These are phyloP conservation scores for Miltochrista miniata DNA, from an alignment of 2,888 invertebrate genomes.

Conservation along the genomic window DNA sequence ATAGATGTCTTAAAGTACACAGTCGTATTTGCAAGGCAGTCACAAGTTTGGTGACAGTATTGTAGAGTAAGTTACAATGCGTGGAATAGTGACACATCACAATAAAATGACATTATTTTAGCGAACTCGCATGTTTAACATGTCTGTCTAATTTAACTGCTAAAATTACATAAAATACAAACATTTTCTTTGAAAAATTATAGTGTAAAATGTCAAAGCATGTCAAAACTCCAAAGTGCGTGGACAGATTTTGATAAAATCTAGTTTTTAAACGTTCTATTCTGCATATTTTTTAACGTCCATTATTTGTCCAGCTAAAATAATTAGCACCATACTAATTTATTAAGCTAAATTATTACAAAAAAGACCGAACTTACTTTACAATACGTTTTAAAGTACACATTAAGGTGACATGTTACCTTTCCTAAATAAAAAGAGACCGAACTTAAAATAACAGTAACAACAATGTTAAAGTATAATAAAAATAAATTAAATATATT, in stretches of 20 bases:
- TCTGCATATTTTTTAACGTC: not conserved
- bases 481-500: slow-evolving; percentile 48
- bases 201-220: not conserved
- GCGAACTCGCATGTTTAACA: not conserved
- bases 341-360: not conserved
- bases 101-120: not conserved
- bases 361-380: not conserved
- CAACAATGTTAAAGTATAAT: slow-evolving; percentile 48
- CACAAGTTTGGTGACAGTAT: slow-evolving; percentile 16
- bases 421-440: slow-evolving; percentile 21
- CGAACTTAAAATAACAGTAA: slow-evolving; percentile 29
- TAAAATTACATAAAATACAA: no score
- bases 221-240: no score
- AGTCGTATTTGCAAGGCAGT: not conserved
- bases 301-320: not conserved
- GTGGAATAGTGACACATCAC: no score
- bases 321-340: slow-evolving; percentile 1
- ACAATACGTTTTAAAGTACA: slow-evolving; percentile 18
- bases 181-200: not conserved
- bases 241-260: no score
- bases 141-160: not conserved
- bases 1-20: not conserved
- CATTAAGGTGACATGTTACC: slow-evolving; percentile 8
- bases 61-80: slow-evolving; percentile 4
- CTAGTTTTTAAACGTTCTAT: no score